Conservation (phyloP, 2,888 invertebrate genomes). For the Drepana falcataria region DNA sequence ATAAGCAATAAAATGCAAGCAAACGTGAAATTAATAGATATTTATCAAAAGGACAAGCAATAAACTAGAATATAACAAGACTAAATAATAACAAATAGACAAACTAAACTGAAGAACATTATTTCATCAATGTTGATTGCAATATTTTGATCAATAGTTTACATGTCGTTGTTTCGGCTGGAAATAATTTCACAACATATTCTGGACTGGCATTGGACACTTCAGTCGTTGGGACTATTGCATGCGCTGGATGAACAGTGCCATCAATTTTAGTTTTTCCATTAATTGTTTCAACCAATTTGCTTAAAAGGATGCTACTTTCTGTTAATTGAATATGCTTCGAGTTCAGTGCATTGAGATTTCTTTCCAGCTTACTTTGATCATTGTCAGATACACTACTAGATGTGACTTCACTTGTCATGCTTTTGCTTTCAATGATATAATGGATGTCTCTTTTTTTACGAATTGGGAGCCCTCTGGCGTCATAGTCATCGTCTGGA, state of each 20-base stretch:
- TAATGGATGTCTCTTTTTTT: slow-evolving; percentile 29
- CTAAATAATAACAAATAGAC: too few relatives aligned
- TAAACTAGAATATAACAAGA: not conserved
- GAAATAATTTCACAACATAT: not conserved
- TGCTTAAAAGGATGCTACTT: not conserved
- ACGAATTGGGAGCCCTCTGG: slow-evolving; percentile 51
- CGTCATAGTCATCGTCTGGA: slow-evolving; percentile 49
- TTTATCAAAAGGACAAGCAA: not conserved
- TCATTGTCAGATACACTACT: not conserved
- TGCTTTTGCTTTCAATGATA: not conserved
- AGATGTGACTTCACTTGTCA: not conserved
- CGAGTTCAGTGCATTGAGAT: not conserved
- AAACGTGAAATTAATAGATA: too few relatives aligned
- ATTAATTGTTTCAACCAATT: not conserved
- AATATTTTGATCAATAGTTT: not conserved
- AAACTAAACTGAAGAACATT: not conserved
- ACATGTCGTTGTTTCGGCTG: not conserved
- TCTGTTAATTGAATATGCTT: not conserved
- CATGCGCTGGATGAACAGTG: not conserved
- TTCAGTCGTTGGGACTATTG: not conserved
- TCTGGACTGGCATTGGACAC: not conserved
- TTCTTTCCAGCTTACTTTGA: not conserved
- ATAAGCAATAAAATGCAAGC: too few relatives aligned
- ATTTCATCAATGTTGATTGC: not conserved
- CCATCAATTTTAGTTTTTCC: not conserved